A percentile compares a stretch with the other conserved stretches of the same genome.
Evolutionary conservation across 2,797 vertebrate species (phyloP).

Genomic region (Ibycter americanus): DNA sequence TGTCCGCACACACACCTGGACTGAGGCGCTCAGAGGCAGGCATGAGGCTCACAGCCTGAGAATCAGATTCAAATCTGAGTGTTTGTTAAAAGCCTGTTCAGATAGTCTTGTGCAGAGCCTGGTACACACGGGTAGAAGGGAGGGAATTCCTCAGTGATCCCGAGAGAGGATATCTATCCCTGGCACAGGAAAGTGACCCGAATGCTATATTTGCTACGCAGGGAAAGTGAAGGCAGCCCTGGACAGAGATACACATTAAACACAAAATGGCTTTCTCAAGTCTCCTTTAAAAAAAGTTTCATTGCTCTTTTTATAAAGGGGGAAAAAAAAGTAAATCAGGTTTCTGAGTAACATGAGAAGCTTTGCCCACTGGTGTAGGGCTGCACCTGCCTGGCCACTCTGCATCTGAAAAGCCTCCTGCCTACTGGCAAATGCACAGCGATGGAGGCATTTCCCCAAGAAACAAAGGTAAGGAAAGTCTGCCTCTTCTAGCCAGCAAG

Average conservation of each 20-base stretch:
- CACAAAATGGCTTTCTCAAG: background rate
- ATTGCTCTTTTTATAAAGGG: background rate
- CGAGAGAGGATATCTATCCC: background rate
- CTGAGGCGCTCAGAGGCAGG: background rate
- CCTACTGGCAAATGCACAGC: background rate
- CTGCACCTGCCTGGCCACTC: background rate
- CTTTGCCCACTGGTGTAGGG: background rate
- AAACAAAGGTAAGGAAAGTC: constrained; percentile 23
- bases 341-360: background rate
- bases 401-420: background rate
- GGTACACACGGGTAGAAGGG: background rate
- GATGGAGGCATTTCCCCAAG: constrained; percentile 26
- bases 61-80: background rate
- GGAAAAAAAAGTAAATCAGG: background rate
- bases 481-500: constrained; percentile 31
- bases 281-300: background rate
- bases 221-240: background rate
- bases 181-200: background rate
- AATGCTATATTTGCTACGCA: background rate
- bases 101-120: background rate
- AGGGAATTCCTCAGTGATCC: background rate
- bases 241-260: background rate
- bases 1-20: rapidly evolving
- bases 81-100: background rate
- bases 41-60: rapidly evolving